Evolutionary conservation across 2,113 vertebrate species (phyloP).

Genomic region (Tyto alba): DNA sequence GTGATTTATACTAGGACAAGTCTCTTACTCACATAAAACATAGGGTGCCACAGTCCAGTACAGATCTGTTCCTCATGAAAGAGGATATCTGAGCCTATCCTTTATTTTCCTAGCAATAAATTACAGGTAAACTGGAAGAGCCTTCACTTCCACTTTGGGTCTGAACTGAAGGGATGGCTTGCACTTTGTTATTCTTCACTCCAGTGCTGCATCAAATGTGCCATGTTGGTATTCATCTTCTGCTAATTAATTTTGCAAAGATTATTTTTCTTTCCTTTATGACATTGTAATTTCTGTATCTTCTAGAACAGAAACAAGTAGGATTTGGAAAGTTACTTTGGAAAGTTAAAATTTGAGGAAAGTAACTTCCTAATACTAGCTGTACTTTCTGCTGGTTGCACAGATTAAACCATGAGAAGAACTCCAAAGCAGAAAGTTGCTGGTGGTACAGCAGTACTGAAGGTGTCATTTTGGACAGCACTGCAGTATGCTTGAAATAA

Average conservation of each 20-base stretch:
- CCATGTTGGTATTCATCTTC: not conserved
- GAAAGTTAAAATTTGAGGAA: not conserved
- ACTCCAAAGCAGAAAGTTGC: not conserved
- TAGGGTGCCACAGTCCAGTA: not conserved
- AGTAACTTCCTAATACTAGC: not conserved
- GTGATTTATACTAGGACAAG: slow-evolving; percentile 1
- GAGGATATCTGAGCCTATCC: not conserved
- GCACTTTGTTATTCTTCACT: not conserved
- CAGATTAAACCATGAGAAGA: not conserved
- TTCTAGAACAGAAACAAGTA: not conserved
- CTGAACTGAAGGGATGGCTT: not conserved
- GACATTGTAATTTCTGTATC: not conserved
- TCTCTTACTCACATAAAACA: slow-evolving; percentile 8
- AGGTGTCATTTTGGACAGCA: not conserved
- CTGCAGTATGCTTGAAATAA: not conserved
- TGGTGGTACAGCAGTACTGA: not conserved
- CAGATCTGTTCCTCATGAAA: not conserved
- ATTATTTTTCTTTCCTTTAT: not conserved
- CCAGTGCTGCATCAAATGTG: not conserved
- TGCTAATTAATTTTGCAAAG: not conserved
- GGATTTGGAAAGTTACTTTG: not conserved
- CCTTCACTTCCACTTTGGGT: not conserved
- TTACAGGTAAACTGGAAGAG: not conserved
- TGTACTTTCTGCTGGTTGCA: not conserved
- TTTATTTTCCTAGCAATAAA: slow-evolving; percentile 12